Percentiles rank a stretch among this genome's conserved stretches.
Evolutionary conservation across 2,113 vertebrate genomes (phyloP).

Genomic region (Eurystomus gularis): DNA sequence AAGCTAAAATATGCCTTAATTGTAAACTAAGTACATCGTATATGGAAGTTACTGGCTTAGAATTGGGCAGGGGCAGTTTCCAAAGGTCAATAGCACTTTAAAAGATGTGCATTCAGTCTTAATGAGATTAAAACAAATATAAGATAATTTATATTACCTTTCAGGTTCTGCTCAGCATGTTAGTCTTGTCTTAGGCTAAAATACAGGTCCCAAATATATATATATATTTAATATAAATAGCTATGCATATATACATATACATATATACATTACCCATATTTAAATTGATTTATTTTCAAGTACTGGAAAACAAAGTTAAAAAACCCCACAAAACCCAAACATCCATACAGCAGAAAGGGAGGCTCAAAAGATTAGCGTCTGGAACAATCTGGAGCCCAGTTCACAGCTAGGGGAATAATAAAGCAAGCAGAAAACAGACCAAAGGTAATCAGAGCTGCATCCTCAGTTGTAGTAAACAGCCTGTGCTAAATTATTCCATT

Average conservation of each 20-base stretch:
- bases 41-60: not conserved
- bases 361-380: not conserved
- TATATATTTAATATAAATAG: not conserved
- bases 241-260: not conserved
- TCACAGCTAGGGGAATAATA: not conserved
- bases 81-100: not conserved
- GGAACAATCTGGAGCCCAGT: not conserved
- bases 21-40: not conserved
- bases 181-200: not conserved
- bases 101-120: not conserved
- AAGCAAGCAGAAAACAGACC: not conserved
- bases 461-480: not conserved
- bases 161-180: not conserved
- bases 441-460: not conserved
- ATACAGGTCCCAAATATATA: not conserved
- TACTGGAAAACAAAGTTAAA: not conserved
- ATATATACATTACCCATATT: not conserved
- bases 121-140: not conserved
- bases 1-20: not conserved
- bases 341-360: not conserved
- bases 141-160: not conserved
- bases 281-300: not conserved
- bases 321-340: not conserved
- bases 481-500: not conserved
- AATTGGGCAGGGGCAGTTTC: not conserved